A percentile compares a stretch with the other conserved stretches of the same genome.
phyloP scores from a whole-genome alignment of 2,797 vertebrate genomes.

The Hemibagrus guttatus region DNA sequence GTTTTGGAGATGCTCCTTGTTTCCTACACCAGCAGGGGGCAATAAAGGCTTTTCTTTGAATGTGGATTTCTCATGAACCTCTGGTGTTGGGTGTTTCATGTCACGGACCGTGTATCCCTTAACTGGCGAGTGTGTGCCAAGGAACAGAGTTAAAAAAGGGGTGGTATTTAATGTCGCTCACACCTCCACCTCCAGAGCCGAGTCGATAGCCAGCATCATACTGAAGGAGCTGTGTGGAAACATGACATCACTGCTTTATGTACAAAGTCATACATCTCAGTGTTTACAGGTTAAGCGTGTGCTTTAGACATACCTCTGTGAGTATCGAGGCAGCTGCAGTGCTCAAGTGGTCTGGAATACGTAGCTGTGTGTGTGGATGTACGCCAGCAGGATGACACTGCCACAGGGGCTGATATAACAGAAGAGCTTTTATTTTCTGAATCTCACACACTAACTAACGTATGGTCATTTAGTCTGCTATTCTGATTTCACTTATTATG shows the following conservation, averaged over 20 bases:
- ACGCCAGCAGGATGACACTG: conserved; percentile 92
- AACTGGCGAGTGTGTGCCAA: conserved; percentile 83
- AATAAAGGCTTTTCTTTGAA: conserved; percentile 23
- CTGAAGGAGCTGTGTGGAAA: conserved; percentile 82
- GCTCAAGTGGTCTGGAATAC: conserved; percentile 88
- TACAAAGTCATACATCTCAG: too few species aligned
- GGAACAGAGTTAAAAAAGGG: conserved; percentile 88
- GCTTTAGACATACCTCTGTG: conserved; percentile 79
- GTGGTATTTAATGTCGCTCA: conserved; percentile 90
- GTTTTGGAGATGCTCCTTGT: background rate
- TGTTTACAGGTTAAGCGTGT: background rate
- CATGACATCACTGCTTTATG: background rate
- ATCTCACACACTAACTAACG: background rate
- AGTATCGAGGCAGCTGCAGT: conserved; percentile 85
- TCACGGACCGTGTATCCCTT: conserved; percentile 45
- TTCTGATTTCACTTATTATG: background rate
- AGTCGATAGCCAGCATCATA: conserved; percentile 86
- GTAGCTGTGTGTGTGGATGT: conserved; percentile 88
- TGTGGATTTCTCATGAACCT: background rate
- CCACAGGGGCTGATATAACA: conserved; percentile 81
- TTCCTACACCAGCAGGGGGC: conserved; percentile 26
- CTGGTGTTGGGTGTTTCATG: background rate
- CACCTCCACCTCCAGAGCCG: conserved; percentile 84
- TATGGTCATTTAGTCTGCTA: too few species aligned
- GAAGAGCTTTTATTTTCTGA: conserved; percentile 28